phyloP scores from a whole-genome alignment of 2,888 invertebrate genomes.

The Lepidocyrtinus sp. region DNA sequence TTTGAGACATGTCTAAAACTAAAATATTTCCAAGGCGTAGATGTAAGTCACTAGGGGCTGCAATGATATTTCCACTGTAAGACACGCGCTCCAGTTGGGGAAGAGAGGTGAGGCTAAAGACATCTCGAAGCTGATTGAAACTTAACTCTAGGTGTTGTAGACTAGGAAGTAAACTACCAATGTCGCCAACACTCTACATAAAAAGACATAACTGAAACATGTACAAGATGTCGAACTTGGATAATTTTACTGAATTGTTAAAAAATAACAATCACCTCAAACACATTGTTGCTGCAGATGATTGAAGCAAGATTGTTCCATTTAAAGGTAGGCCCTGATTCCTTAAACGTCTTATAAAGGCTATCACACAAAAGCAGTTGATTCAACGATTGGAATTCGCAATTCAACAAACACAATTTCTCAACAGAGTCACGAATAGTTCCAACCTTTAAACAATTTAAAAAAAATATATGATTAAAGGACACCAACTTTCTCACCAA shows the following conservation, averaged over 20 bases:
- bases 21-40: slow-evolving; percentile 90
- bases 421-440: slow-evolving; percentile 79
- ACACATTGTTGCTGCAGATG: slow-evolving; percentile 73
- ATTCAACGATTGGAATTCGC: slow-evolving; percentile 80
- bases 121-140: slow-evolving; percentile 66
- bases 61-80: slow-evolving; percentile 85
- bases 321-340: slow-evolving; percentile 73
- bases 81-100: slow-evolving; percentile 84
- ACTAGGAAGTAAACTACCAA: slow-evolving; percentile 63
- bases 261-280: slow-evolving; percentile 69
- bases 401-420: slow-evolving; percentile 79
- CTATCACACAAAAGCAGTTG: slow-evolving; percentile 89
- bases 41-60: slow-evolving; percentile 83
- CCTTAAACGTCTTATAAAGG: slow-evolving; percentile 79
- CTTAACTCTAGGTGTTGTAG: slow-evolving; percentile 66
- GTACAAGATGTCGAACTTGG: neutral
- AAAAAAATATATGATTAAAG: neutral
- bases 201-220: too few species aligned
- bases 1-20: slow-evolving; percentile 88
- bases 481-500: too few species aligned
- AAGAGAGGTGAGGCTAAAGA: slow-evolving; percentile 81
- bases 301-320: slow-evolving; percentile 73
- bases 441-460: slow-evolving; percentile 73
- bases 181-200: slow-evolving; percentile 63
- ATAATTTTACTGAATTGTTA: slow-evolving; percentile 4